phyloP scores from a whole-genome alignment of 2,888 invertebrate species.

The Trichopria drosophilae region DNA sequence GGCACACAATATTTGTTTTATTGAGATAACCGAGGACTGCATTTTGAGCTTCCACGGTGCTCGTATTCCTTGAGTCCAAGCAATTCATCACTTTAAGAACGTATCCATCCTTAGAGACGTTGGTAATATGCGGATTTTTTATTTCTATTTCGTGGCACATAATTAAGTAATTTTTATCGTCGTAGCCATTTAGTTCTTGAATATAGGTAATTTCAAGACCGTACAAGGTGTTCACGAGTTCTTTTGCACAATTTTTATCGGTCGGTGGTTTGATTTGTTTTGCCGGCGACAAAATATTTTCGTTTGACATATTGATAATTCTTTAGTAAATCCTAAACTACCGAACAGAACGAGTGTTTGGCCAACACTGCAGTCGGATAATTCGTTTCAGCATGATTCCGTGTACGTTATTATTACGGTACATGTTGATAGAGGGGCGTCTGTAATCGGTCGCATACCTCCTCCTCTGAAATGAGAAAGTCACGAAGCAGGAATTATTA shows the following conservation, averaged over 20 bases:
- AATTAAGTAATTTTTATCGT: conserved; percentile 77
- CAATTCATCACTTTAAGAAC: conserved; percentile 84
- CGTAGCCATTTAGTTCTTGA: conserved; percentile 72
- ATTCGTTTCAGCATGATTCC: too few relatives aligned
- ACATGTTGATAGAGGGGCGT: too few relatives aligned
- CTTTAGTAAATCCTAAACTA: background rate
- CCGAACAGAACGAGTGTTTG: too few relatives aligned
- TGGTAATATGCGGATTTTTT: conserved; percentile 65
- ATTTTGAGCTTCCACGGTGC: conserved; percentile 75
- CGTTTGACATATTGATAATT: background rate
- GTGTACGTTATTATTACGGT: too few relatives aligned
- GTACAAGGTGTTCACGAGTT: conserved; percentile 65
- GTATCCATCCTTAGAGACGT: conserved; percentile 67
- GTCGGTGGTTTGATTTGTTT: conserved; percentile 64
- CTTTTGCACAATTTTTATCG: conserved; percentile 61
- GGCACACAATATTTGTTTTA: conserved; percentile 67
- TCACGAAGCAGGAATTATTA: too few relatives aligned
- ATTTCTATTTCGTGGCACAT: conserved; percentile 63
- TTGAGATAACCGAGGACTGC: conserved; percentile 72
- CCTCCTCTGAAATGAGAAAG: too few relatives aligned
- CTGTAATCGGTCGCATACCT: too few relatives aligned
- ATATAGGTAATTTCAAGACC: conserved; percentile 65
- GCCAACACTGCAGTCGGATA: too few relatives aligned
- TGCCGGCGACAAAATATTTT: conserved; percentile 60
- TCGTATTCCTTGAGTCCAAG: conserved; percentile 72